These are phyloP conservation scores for Dendrocopos noguchii DNA, from an alignment of 2,113 vertebrate genomes.

Conservation along the genomic window DNA sequence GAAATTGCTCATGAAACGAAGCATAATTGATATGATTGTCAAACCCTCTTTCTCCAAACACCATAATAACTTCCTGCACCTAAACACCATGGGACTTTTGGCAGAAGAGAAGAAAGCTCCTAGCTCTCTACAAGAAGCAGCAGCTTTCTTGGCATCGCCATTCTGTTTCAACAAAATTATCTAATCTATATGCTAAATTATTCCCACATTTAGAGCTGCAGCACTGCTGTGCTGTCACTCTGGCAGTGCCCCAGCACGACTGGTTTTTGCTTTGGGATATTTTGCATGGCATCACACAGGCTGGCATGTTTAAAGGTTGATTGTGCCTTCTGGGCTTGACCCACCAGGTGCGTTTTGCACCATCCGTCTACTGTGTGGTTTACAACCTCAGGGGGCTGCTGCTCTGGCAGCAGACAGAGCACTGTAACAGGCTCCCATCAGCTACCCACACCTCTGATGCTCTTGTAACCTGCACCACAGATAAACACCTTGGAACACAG, in stretches of 20 bases:
- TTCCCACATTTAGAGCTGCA: neutral
- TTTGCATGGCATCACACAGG: neutral
- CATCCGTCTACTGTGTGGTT: neutral
- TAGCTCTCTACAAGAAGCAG: neutral
- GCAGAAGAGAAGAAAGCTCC: neutral
- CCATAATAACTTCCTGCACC: neutral
- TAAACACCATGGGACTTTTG: neutral
- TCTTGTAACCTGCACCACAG: neutral
- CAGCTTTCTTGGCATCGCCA: neutral
- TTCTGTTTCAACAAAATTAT: neutral
- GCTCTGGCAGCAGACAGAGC: neutral
- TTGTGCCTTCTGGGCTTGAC: neutral
- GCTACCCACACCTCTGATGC: neutral
- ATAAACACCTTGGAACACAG: neutral
- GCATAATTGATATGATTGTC: neutral
- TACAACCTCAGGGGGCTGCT: neutral
- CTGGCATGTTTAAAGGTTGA: accelerated
- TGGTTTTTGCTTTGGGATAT: neutral
- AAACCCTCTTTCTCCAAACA: neutral
- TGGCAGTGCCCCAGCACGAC: neutral
- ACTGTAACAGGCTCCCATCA: neutral
- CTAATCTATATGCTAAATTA: slow-evolving; percentile 35
- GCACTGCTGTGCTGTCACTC: neutral
- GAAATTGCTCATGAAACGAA: neutral
- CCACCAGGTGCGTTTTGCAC: accelerated